Percentiles rank a stretch among this genome's conserved stretches.
phyloP scores from a whole-genome alignment of 2,797 vertebrate genomes.

The Acridotheres tristis region DNA sequence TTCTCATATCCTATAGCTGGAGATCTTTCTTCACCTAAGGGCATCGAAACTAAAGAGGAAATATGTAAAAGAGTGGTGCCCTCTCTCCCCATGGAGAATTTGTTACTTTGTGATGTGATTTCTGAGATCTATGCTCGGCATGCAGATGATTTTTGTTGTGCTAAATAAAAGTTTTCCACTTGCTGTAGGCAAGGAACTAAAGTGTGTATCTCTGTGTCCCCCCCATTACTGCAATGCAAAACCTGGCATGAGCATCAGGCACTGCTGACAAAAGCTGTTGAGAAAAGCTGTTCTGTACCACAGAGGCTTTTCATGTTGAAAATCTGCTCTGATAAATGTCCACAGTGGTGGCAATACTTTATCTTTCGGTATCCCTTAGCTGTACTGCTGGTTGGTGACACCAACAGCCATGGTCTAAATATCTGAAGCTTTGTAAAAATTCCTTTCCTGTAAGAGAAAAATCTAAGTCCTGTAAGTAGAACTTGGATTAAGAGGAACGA shows the following conservation, averaged over 20 bases:
- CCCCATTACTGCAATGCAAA: accelerated
- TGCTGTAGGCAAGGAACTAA: neutral
- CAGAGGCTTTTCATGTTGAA: neutral
- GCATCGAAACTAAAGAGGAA: neutral
- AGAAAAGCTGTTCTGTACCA: neutral
- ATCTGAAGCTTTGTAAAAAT: neutral
- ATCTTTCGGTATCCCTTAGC: neutral
- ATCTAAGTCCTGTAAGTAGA: neutral
- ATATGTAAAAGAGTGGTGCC: neutral
- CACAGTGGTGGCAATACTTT: neutral
- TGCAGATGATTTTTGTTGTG: neutral
- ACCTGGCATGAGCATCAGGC: neutral
- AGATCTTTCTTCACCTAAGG: accelerated
- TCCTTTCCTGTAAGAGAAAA: neutral
- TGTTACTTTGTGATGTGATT: neutral
- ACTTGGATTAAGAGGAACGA: neutral
- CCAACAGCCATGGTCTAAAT: neutral
- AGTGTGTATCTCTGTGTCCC: neutral
- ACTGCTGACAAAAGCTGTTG: neutral
- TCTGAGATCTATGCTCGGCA: neutral
- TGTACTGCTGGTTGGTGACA: neutral
- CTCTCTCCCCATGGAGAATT: neutral
- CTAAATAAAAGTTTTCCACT: neutral
- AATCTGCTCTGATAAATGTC: neutral
- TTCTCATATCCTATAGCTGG: neutral